phyloP scores from a whole-genome alignment of 1,140 invertebrate genomes.

The Zaprionus tsacasi region DNA sequence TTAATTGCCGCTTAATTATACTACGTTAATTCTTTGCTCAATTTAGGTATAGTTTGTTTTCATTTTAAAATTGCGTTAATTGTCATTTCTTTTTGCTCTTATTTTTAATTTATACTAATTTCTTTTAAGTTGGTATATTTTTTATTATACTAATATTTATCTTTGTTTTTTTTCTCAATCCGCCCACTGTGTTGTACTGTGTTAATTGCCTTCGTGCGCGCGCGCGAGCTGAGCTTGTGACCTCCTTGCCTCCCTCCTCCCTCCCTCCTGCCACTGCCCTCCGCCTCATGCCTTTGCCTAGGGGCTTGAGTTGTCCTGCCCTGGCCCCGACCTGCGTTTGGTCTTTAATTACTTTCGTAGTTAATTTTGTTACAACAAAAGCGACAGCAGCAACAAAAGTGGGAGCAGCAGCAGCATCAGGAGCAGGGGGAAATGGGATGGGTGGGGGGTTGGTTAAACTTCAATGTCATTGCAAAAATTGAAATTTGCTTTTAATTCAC shows the following conservation, averaged over 20 bases:
- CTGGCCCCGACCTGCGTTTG: constrained; percentile 39
- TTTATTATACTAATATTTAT: neutral
- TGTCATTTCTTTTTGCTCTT: neutral
- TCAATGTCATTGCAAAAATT: constrained; percentile 72
- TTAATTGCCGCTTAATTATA: neutral
- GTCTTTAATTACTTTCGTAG: constrained; percentile 79
- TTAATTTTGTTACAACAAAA: constrained; percentile 77
- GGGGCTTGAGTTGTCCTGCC: constrained; percentile 55
- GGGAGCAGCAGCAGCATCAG: neutral
- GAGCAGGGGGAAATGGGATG: no score
- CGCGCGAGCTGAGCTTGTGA: constrained; percentile 67
- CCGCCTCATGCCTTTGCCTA: constrained; percentile 25
- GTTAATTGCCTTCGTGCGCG: constrained; percentile 74
- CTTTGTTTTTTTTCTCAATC: constrained; percentile 9
- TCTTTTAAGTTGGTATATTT: neutral
- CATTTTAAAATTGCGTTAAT: neutral
- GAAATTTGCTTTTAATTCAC: constrained; percentile 73
- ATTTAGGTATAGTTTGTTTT: no score
- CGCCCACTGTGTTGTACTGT: constrained; percentile 22
- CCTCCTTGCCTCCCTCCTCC: no score
- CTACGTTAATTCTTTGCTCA: neutral
- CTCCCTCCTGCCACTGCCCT: no score
- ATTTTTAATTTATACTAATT: neutral
- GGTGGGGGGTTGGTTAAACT: no score
- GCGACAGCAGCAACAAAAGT: constrained; percentile 14